Evolutionary conservation across 2,113 vertebrate species (phyloP), one percentile per base, ranked within the genome.

Genomic region (Sula dactylatra): DNA sequence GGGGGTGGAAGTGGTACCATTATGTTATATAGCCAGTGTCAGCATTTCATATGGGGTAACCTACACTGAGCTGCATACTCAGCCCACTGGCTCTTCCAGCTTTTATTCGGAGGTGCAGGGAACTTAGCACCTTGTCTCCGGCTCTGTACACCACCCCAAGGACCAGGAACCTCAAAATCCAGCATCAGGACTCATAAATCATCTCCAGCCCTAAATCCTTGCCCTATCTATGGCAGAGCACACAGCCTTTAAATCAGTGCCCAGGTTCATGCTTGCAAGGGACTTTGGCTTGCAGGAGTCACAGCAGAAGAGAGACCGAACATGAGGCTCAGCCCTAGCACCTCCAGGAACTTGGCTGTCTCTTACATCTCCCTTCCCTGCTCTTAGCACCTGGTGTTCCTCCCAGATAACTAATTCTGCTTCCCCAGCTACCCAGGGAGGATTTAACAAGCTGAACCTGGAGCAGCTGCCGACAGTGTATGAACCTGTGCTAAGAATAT

Each of bases 391-490:
- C 80, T 76, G 27, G 3, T 89, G 88, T 40, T 92, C 69, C 50
- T 92, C 62, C 34, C 2, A 5, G 45, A 21, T 69, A 90, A 82
- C 49, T 67, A 56, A 66, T 80, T 64, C 67, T 86, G 34, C 59
- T 76, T 93, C 50, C 55, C 45, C n/a, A 66, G 40, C 38, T 73
- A 50, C 34, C 11, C 74, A 58, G n/a, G 76, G 59, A 94, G 74
- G 74, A 85, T 79, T 95, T 92, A 96, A 93, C 32, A 82, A 91
- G 66, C 80, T 92, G 87, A 86, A 93, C 77, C 55, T 89, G 67
- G 38, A 93, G 52, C 82, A 88, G 90, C 81, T 93, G 82, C 62
- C 3, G 8, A 31, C 38, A 66, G 54, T 12, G 58, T 49, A 70
- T 85, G 50, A 95, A 81, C 76, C 52, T 83, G 27, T 56, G 72